Conservation (phyloP, 2,113 vertebrate species). For the Sturnus vulgaris region DNA sequence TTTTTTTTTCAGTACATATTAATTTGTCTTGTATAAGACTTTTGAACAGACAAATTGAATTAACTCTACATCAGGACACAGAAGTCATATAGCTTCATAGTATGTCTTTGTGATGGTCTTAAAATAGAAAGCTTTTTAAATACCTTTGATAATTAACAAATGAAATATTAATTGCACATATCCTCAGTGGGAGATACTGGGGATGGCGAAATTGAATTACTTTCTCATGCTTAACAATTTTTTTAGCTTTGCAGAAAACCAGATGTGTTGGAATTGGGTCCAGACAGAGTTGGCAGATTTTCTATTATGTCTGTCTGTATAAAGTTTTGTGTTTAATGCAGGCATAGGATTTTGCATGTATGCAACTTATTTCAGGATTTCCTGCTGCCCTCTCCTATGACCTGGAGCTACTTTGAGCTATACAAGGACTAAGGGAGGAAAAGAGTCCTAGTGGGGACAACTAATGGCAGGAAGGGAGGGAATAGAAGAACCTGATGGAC, state of each 20-base stretch:
- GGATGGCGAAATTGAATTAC: neutral
- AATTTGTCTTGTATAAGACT: neutral
- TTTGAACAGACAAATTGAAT: neutral
- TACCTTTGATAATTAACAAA: neutral
- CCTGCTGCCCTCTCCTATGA: constrained; percentile 29
- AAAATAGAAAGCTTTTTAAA: neutral
- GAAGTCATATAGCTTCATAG: neutral
- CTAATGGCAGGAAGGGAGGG: constrained; percentile 47
- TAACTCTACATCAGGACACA: neutral
- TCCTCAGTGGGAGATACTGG: neutral
- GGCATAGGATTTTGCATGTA: neutral
- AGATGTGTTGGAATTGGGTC: neutral
- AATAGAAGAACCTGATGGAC: constrained; percentile 1
- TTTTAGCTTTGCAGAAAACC: neutral
- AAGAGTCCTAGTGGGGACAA: neutral
- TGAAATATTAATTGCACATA: neutral
- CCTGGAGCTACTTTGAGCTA: constrained; percentile 34
- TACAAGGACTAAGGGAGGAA: constrained; percentile 29
- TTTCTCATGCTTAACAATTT: neutral
- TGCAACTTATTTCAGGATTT: constrained; percentile 42
- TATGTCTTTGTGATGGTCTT: neutral
- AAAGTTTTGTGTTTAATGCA: neutral
- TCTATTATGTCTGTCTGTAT: neutral
- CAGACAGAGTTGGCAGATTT: neutral
- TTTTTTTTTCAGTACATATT: neutral